Base-by-base conservation (phyloP, 2,888 invertebrate species). In the Exephanes ischioxanthus region DNA sequence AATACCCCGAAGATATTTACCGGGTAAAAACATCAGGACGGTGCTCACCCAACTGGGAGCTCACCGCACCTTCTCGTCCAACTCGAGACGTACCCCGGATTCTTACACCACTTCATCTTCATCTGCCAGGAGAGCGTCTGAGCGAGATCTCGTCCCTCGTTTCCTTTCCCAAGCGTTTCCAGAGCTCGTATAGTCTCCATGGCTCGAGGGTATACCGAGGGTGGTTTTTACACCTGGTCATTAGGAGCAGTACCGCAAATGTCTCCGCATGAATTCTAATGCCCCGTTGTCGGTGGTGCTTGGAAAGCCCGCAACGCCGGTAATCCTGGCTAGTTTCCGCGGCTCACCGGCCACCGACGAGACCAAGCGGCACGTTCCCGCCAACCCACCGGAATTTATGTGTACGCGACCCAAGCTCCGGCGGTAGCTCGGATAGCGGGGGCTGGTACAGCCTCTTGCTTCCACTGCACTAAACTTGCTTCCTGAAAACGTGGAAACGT, bases 191-290 rank as follows among this genome's bases (percentile, higher is more conserved):
- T 75, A 70, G 58, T 61, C 55, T 72, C 45, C 26, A 6, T 30
- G 61, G n/a, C 75, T 45, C 63, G 41, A 85, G 89, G 87, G 88
- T 88, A 89, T 88, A 80, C 86, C 86, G 87, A 87, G 87, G 88
- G 71, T 87, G 90, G 90, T 93, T 93, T 93, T 94, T 92, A 91
- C 91, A 90, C 89, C 89, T 90, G 92, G 93, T 93, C 93, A 93
- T 93, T 93, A 94, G 92, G 91, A 92, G 89, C 91, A 90, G 91
- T 91, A 92, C 93, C 93, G 91, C 93, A 93, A 94, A 93, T 93
- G 93, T 93, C 93, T 93, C 92, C 91, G 92, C 93, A 93, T 93
- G 93, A 93, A 94, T 93, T 93, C 93, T 93, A 93, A 94, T 93
- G 93, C 90, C 91, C 82, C 68, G 80, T 78, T 78, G 80, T 86